Evolutionary conservation across 1,140 invertebrate genomes (phyloP).

Genomic region (Homarus americanus): DNA sequence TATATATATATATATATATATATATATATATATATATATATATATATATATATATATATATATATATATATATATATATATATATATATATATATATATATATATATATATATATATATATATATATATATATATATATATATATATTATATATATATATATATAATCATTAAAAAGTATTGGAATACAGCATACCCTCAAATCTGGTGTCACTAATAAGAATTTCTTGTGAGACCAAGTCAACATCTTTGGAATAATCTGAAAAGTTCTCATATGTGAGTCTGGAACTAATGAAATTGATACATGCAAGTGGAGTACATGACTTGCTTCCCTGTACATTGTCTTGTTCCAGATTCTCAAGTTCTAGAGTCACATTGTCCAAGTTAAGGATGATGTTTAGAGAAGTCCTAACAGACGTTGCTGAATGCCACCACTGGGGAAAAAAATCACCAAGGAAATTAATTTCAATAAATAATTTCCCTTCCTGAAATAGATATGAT

Average conservation of each 20-base stretch:
- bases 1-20: too few species aligned
- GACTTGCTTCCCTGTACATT: constrained; percentile 77
- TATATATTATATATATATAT: too few species aligned
- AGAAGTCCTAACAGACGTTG: constrained; percentile 83
- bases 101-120: too few species aligned
- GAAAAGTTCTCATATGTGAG: constrained; percentile 91
- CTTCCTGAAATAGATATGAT: too few species aligned
- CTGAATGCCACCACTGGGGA: constrained; percentile 69
- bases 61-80: too few species aligned
- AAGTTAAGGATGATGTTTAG: constrained; percentile 90
- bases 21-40: too few species aligned
- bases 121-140: too few species aligned
- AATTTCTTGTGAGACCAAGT: constrained; percentile 95
- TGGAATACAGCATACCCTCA: constrained; percentile 76
- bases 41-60: background rate
- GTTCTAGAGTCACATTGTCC: constrained; percentile 89
- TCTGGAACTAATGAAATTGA: constrained; percentile 95
- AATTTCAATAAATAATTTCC: too few species aligned
- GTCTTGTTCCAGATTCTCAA: constrained; percentile 18
- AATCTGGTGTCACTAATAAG: constrained; percentile 89
- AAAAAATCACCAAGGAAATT: background rate
- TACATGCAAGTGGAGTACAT: constrained; percentile 86
- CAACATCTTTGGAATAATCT: constrained; percentile 93
- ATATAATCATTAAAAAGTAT: background rate
- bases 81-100: too few species aligned